phyloP scores from a whole-genome alignment of 1,140 invertebrate species.

The Xylocopa sonorina region DNA sequence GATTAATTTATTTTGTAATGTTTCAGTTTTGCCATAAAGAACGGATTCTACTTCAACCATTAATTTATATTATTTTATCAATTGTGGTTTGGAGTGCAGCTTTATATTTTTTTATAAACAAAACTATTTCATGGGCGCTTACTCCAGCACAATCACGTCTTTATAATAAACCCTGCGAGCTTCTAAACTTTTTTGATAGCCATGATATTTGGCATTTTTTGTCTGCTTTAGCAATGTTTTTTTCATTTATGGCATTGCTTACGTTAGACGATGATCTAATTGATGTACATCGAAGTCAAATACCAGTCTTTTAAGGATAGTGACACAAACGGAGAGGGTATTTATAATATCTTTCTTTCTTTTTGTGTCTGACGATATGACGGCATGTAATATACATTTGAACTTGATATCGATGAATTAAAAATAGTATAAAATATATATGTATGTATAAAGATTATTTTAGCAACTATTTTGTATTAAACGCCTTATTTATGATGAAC shows the following conservation, averaged over 20 bases:
- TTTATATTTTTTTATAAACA: conserved; percentile 89
- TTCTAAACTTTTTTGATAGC: conserved; percentile 91
- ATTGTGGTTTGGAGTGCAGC: conserved; percentile 86
- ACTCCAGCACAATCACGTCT: conserved; percentile 91
- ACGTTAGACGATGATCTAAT: conserved; percentile 91
- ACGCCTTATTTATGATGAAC: conserved; percentile 19
- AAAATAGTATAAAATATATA: conserved; percentile 50
- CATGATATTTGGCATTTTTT: conserved; percentile 96
- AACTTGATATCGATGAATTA: conserved; percentile 28
- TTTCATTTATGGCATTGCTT: conserved; percentile 92
- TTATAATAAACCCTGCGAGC: conserved; percentile 88
- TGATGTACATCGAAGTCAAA: conserved; percentile 85
- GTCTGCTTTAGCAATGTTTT: conserved; percentile 92
- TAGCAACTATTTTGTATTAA: conserved; percentile 47
- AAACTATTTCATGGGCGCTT: conserved; percentile 90
- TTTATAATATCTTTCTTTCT: conserved; percentile 31
- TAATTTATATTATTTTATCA: conserved; percentile 86
- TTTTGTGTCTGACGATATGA: conserved; percentile 43
- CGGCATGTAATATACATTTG: conserved; percentile 37
- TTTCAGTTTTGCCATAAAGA: conserved; percentile 87
- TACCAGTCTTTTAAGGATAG: conserved; percentile 88
- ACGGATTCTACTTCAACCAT: conserved; percentile 84
- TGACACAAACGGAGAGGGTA: conserved; percentile 66
- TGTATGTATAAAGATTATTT: conserved; percentile 47
- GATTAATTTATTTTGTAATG: conserved; percentile 55